Base-by-base conservation (phyloP, 2,888 invertebrate species). In the Mythimna albipuncta region DNA sequence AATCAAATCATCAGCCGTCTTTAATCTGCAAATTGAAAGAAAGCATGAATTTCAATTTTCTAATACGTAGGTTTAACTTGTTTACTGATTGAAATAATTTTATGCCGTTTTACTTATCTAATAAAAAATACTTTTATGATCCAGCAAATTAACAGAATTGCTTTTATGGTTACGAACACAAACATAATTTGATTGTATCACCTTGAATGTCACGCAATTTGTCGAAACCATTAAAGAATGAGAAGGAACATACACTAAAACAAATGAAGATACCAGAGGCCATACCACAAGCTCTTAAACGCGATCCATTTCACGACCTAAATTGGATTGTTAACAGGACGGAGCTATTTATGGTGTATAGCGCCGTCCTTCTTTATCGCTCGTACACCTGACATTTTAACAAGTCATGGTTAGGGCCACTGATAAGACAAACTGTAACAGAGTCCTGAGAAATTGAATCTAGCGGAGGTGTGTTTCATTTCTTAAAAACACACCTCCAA, bases 401-500 rank as follows among this genome's bases (percentile, higher is more conserved):
- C 38, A 38, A 6, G 38, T 38, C 38, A 38, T 38, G 7, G 4
- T 26, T 38, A 38, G 9, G 38, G 38, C 38, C 38, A 9, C 11
- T 5, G 59, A 69, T 50, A 69, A 59, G 19, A n/a, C 21, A n/a
- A 44, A 26, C 26, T 26, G 26, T 52, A 35, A n/a, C 55, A 44
- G 50, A 21, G 19, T 21, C 11, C 32, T 32, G 16, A 63, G 38
- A 19, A 69, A 54, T 69, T 21, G 1, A 6, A 54, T 54, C 6
- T 7, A 11, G 19, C 50, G 58, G 58, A 68, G 64, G 78, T 47
- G 77, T 78, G 72, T 78, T 44, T 26, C 26, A 44, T 65, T 75
- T 62, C 52, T 38, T 38, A 10, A 69, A 69, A 64, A 68, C 76
- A 80, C 79, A 67, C 76, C 79, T 72, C 65, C 67, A 35, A 64